Percentiles rank a stretch among this genome's conserved stretches.
Evolutionary conservation across 2,888 invertebrate species (phyloP).

Genomic region (Scrobipalpa atriplicella): DNA sequence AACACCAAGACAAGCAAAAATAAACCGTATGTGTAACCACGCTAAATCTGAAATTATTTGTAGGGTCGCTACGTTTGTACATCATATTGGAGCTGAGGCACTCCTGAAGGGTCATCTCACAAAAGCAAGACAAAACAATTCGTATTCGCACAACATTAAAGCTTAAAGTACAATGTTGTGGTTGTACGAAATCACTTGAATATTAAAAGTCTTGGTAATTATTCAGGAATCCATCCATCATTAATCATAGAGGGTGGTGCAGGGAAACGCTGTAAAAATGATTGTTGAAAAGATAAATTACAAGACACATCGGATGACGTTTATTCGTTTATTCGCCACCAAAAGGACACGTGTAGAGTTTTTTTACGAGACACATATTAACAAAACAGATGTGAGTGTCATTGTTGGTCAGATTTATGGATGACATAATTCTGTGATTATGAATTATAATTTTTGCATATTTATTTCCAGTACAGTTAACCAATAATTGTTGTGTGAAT

Average conservation of each 20-base stretch:
- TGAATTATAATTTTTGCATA: constrained; percentile 25
- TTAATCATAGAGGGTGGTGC: constrained; percentile 78
- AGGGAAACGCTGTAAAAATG: constrained; percentile 78
- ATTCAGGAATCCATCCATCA: constrained; percentile 83
- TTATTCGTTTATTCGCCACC: constrained; percentile 70
- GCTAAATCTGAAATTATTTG: constrained; percentile 37
- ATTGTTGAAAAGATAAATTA: constrained; percentile 82
- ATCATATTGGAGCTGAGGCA: constrained; percentile 44
- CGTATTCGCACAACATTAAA: constrained; percentile 46
- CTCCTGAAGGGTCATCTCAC: constrained; percentile 72
- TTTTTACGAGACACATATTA: constrained; percentile 47
- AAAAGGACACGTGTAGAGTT: constrained; percentile 51
- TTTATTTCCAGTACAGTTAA: constrained; percentile 19
- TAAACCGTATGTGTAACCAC: constrained; percentile 34
- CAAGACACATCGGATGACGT: constrained; percentile 71
- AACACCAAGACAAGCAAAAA: constrained; percentile 39
- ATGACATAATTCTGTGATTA: constrained; percentile 52
- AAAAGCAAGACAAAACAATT: constrained; percentile 49
- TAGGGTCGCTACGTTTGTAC: constrained; percentile 38
- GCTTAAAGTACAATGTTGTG: constrained; percentile 42
- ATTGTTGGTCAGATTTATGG: constrained; percentile 64
- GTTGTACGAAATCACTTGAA: constrained; percentile 74
- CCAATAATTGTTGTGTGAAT: constrained; percentile 9
- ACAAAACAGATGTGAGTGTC: constrained; percentile 48
- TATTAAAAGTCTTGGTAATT: constrained; percentile 83